Evolutionary conservation across 1,140 invertebrate species (phyloP).

Genomic region (Holotrichia oblita): DNA sequence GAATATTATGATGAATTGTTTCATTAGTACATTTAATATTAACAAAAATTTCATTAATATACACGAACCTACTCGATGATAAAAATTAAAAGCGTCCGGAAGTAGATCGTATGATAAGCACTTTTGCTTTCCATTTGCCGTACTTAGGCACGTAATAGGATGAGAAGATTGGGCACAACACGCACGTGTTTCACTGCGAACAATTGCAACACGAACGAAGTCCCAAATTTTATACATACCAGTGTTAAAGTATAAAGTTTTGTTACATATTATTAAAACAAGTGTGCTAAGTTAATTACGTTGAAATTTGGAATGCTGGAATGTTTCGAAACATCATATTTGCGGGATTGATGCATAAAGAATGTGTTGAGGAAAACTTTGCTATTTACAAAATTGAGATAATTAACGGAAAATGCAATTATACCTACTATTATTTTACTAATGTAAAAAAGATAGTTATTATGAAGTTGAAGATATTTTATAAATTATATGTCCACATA

Average conservation of each 20-base stretch:
- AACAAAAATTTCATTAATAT: background rate
- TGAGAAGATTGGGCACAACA: background rate
- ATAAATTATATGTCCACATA: no score
- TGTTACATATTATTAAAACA: background rate
- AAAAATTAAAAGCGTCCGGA: conserved; percentile 18
- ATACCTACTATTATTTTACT: no score
- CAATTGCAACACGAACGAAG: background rate
- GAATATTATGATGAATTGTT: no score
- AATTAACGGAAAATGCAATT: no score
- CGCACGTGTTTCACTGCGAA: background rate
- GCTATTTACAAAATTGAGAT: no score
- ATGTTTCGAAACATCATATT: background rate
- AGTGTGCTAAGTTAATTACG: conserved; percentile 11
- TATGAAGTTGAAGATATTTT: no score
- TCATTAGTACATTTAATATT: no score
- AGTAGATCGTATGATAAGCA: background rate
- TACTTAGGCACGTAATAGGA: conserved; percentile 20
- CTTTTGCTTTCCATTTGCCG: background rate
- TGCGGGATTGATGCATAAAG: background rate
- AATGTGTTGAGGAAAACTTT: no score
- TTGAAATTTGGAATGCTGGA: background rate
- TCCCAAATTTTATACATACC: background rate
- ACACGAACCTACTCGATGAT: background rate
- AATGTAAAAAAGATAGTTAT: no score
- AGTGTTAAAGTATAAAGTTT: conserved; percentile 15